Evolutionary conservation across 1,140 invertebrate genomes (phyloP), one percentile per base, ranked within the genome.

Genomic region (Musca domestica): DNA sequence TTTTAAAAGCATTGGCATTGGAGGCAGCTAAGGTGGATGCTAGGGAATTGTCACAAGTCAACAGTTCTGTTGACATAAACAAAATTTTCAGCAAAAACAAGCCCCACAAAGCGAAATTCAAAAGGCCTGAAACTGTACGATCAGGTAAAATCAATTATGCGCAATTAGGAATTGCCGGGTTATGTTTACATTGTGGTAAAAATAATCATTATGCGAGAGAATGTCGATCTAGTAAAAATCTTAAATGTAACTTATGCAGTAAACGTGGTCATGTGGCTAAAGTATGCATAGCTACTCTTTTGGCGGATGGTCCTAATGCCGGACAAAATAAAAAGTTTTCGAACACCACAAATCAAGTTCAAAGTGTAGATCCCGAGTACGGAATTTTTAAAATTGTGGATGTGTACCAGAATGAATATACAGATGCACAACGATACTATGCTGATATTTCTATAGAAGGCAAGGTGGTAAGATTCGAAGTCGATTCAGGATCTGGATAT

Each of bases 81-180:
- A 30, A 30, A 3, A 30, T 30, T 30, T 30, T 30, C 27, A 30
- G 27, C 27, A 30, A 30, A 3, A 30, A 30, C 27, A 30, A 30
- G 27, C 27, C 9, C 27, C 27, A 30, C 3, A 30, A 30, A 30
- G 3, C 27, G 27, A 30, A 30, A 30, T 51, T 25, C 54, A 25
- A 58, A 48, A 48, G 15, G 15, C 17, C 12, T 14, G 1, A 15
- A 48, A 48, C 17, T 19, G 47, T 19, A 6, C 47, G 17, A 48
- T 5, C 15, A 48, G 5, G 47, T 3, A 48, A 48, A 48, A 15
- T 48, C 2, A 48, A 48, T 48, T 48, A 48, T 15, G 17, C 12
- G 58, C 19, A 5, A 52, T 34, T 65, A 66, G 27, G 52, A 52
- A 19, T 49, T 69, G 19, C 52, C 17, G 47, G 47, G 10, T 48